Evolutionary conservation across 2,113 vertebrate species (phyloP).

Genomic region (Cygnus atratus): DNA sequence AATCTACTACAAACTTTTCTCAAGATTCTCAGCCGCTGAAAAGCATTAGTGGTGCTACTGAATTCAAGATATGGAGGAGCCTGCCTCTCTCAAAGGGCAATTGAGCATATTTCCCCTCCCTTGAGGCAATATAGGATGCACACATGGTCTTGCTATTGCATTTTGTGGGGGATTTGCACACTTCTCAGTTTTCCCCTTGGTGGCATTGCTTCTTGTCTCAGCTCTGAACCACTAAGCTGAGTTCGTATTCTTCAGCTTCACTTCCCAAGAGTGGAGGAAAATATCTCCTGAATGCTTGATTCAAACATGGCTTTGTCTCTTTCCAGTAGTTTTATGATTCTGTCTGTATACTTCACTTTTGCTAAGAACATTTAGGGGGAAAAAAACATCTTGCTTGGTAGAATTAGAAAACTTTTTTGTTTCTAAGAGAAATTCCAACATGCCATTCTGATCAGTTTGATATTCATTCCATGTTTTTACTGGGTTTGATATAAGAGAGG

Average conservation of each 20-base stretch:
- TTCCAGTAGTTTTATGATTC: not conserved
- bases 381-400: not conserved
- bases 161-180: fast-evolving
- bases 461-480: not conserved
- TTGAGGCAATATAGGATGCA: not conserved
- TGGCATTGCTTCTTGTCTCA: fast-evolving
- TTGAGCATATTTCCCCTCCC: not conserved
- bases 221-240: not conserved
- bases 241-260: not conserved
- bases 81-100: not conserved
- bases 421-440: not conserved
- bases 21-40: not conserved
- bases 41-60: not conserved
- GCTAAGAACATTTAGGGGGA: not conserved
- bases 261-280: not conserved
- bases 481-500: not conserved
- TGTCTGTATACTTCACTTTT: not conserved
- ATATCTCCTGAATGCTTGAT: not conserved
- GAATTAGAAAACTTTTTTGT: not conserved
- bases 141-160: fast-evolving
- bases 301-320: not conserved
- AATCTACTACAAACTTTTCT: not conserved
- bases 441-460: not conserved
- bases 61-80: not conserved
- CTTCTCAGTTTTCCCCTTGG: not conserved